These are phyloP conservation scores for Thalassaphorura encarpata DNA, from an alignment of 1,140 invertebrate genomes.

Conservation along the genomic window DNA sequence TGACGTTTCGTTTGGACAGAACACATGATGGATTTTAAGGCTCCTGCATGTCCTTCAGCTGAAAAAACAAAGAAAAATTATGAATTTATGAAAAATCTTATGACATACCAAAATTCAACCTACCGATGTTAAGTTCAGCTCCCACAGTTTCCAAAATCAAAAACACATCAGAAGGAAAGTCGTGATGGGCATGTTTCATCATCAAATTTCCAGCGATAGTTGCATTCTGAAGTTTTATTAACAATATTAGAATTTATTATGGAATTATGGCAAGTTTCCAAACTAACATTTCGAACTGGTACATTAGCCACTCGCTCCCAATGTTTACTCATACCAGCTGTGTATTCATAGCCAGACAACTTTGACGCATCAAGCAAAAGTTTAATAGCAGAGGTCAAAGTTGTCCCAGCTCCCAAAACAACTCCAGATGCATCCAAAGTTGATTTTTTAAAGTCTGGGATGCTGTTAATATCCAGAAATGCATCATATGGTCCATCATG, in stretches of 20 bases:
- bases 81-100: neutral
- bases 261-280: neutral
- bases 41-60: slow-evolving; percentile 4
- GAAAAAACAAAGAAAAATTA: neutral
- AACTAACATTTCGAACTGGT: slow-evolving; percentile 55
- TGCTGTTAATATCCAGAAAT: slow-evolving; percentile 7
- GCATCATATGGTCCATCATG: neutral
- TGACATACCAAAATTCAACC: neutral
- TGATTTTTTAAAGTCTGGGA: neutral
- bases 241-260: neutral
- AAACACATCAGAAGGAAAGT: slow-evolving; percentile 45
- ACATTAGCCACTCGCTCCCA: slow-evolving; percentile 59
- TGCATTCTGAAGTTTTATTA: slow-evolving; percentile 13
- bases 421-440: neutral
- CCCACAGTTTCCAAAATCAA: slow-evolving; percentile 38
- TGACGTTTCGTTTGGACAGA: slow-evolving; percentile 36
- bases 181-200: slow-evolving; percentile 41
- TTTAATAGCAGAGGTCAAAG: slow-evolving; percentile 23
- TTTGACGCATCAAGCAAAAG: slow-evolving; percentile 47
- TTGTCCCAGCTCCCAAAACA: neutral
- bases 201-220: slow-evolving; percentile 43
- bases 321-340: slow-evolving; percentile 50
- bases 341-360: slow-evolving; percentile 43
- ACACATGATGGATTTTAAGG: slow-evolving; percentile 22
- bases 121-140: slow-evolving; percentile 35